Conservation (phyloP, 2,888 invertebrate genomes). For the Spicauda simplicius region DNA sequence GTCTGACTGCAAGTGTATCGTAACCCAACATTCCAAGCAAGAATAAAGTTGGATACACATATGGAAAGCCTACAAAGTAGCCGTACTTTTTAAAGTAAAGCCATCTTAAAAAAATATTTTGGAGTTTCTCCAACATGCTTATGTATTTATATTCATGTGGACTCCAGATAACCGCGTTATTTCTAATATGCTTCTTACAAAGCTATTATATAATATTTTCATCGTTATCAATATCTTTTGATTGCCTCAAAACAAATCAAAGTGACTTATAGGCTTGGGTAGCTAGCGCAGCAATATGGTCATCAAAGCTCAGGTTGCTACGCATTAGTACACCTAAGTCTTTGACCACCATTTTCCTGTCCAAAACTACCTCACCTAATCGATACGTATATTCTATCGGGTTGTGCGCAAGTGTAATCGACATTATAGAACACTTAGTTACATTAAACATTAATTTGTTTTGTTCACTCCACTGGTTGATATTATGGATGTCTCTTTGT, state of each 20-base stretch:
- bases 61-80: background rate
- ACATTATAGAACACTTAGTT: slow-evolving; percentile 12
- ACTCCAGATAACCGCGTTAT: too few species aligned
- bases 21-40: slow-evolving; percentile 5
- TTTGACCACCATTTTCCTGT: background rate
- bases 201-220: too few species aligned
- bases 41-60: background rate
- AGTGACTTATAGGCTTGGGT: too few species aligned
- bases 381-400: background rate
- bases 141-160: too few species aligned
- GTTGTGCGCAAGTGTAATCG: background rate
- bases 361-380: background rate
- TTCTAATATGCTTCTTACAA: too few species aligned
- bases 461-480: background rate
- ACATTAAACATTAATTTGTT: slow-evolving; percentile 10
- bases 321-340: slow-evolving; percentile 8
- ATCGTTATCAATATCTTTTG: too few species aligned
- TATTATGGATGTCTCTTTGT: slow-evolving; percentile 12
- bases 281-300: too few species aligned
- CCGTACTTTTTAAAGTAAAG: slow-evolving; percentile 2
- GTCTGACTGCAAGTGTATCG: background rate
- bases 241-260: too few species aligned
- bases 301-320: background rate
- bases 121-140: background rate
- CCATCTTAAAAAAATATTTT: slow-evolving; percentile 8